phyloP scores from a whole-genome alignment of 1,140 invertebrate species.

The Matsumurasca onukii region DNA sequence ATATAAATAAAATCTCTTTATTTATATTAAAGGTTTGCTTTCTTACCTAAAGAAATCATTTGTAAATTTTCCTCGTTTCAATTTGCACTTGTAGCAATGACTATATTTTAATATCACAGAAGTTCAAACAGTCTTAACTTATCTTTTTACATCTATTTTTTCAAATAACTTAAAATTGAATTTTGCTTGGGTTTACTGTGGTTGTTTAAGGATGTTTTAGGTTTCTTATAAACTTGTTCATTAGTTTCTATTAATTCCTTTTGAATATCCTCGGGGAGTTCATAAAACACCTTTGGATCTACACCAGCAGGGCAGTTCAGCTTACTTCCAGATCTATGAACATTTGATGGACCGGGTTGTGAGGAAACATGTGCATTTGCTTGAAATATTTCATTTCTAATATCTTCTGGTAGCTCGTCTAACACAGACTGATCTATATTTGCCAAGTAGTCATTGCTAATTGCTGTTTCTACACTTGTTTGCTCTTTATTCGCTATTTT shows the following conservation, averaged over 20 bases:
- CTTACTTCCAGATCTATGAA: neutral
- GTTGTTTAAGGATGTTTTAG: too few relatives aligned
- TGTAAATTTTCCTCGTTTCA: too few relatives aligned
- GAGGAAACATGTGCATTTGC: neutral
- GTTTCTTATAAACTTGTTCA: too few relatives aligned
- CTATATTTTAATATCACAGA: too few relatives aligned
- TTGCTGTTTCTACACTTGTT: neutral
- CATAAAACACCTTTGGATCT: constrained; percentile 27
- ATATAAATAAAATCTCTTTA: too few relatives aligned
- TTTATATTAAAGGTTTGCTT: too few relatives aligned
- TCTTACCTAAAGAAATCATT: too few relatives aligned
- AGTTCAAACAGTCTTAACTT: too few relatives aligned
- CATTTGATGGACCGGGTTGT: neutral
- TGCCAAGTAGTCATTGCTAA: neutral
- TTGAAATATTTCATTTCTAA: constrained; percentile 15
- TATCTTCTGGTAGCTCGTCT: constrained; percentile 5
- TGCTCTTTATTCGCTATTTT: neutral
- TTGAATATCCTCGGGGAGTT: constrained; percentile 30
- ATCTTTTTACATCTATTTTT: too few relatives aligned
- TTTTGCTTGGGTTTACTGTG: too few relatives aligned
- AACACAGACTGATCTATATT: constrained; percentile 11
- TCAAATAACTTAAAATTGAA: constrained; percentile 29
- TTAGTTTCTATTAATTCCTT: constrained; percentile 24
- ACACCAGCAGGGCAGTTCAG: neutral
- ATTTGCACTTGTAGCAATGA: too few relatives aligned